A percentile compares a stretch with the other conserved stretches of the same genome.
Evolutionary conservation across 2,888 invertebrate genomes (phyloP).

Genomic region (Patella caerulea): DNA sequence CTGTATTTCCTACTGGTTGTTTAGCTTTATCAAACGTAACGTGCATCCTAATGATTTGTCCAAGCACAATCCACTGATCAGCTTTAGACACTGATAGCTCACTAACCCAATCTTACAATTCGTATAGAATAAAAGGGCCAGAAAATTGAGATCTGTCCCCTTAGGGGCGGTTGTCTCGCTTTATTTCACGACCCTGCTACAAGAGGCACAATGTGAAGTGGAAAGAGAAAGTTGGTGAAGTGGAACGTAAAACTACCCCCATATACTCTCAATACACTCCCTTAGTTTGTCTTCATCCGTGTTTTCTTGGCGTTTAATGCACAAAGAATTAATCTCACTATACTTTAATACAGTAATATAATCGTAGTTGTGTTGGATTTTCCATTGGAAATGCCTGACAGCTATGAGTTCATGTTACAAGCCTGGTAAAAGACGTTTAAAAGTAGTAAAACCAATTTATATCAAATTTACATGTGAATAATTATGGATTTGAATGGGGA

Average conservation of each 20-base stretch:
- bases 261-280: constrained; percentile 4
- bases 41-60: no score
- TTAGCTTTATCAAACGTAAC: no score
- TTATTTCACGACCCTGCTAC: constrained; percentile 1
- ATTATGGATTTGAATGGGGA: background rate
- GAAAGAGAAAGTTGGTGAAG: constrained; percentile 13
- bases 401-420: constrained; percentile 10
- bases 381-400: constrained; percentile 10
- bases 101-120: no score
- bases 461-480: constrained; percentile 12
- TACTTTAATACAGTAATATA: constrained; percentile 7
- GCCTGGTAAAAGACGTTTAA: background rate
- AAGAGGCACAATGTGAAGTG: background rate
- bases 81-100: no score
- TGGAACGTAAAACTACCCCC: constrained; percentile 3
- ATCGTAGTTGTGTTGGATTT: background rate
- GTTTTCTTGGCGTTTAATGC: background rate
- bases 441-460: constrained; percentile 11
- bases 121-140: background rate
- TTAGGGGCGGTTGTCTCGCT: background rate
- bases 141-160: constrained; percentile 7
- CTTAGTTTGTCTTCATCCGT: background rate
- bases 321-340: constrained; percentile 13
- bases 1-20: no score
- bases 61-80: no score